These are phyloP conservation scores for Meleagris gallopavo DNA, from an alignment of 2,113 vertebrate species.

Conservation along the genomic window DNA sequence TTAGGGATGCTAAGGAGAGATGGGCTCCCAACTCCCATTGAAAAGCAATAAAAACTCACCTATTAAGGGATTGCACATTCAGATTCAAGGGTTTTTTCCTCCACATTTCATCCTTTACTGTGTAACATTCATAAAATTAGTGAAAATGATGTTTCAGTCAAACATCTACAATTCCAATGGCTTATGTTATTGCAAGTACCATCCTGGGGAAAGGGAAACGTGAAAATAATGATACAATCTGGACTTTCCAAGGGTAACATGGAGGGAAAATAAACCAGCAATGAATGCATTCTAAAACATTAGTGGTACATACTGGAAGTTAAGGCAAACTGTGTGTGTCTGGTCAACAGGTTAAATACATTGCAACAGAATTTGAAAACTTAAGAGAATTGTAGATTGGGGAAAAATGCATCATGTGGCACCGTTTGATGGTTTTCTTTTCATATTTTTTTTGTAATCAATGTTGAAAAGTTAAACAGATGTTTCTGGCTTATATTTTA, in stretches of 20 bases:
- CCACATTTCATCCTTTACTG: background rate
- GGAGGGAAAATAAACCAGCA: background rate
- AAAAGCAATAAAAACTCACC: slow-evolving; percentile 19
- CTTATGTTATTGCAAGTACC: background rate
- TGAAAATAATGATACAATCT: background rate
- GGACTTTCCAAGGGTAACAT: background rate
- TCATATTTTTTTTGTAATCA: background rate
- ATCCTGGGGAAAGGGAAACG: background rate
- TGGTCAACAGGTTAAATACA: background rate
- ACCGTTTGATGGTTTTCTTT: background rate
- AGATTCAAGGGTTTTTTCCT: background rate
- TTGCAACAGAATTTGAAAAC: background rate
- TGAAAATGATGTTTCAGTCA: background rate
- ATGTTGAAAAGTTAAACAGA: background rate
- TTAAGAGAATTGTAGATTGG: background rate
- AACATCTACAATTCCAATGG: background rate
- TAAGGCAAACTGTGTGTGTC: background rate
- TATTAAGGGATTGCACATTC: background rate
- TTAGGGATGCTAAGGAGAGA: background rate
- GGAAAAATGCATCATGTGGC: background rate
- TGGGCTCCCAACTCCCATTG: background rate
- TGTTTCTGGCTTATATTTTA: background rate
- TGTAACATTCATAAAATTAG: background rate
- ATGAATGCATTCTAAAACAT: background rate
- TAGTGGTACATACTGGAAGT: background rate